A percentile compares a stretch with the other conserved stretches of the same genome.
These are phyloP conservation scores for Chaetorhynchus papuensis DNA, from an alignment of 2,113 vertebrate genomes.

Conservation along the genomic window DNA sequence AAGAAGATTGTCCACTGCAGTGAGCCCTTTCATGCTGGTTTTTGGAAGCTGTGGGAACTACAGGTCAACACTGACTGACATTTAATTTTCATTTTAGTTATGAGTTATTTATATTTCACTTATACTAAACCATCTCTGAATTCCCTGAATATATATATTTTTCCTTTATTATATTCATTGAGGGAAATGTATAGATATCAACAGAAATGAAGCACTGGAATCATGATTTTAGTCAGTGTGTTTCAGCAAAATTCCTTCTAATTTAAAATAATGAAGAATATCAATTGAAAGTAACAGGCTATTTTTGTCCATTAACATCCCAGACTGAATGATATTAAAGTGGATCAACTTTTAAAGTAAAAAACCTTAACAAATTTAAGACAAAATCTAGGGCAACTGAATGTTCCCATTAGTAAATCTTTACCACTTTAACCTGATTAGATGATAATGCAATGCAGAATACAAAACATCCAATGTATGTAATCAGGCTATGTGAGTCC, in stretches of 20 bases:
- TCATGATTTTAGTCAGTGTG: background rate
- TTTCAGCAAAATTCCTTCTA: background rate
- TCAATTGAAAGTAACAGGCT: background rate
- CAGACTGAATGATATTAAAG: background rate
- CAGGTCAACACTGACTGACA: background rate
- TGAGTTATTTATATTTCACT: background rate
- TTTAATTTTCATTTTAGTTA: background rate
- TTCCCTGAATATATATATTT: background rate
- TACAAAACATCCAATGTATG: background rate
- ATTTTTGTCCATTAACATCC: conserved; percentile 1
- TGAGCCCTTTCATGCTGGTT: background rate
- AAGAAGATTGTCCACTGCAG: background rate
- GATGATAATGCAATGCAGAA: background rate
- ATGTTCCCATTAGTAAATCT: conserved; percentile 29
- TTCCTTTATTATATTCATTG: background rate
- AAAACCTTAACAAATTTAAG: background rate
- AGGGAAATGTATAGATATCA: background rate
- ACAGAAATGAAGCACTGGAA: background rate
- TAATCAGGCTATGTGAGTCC: background rate
- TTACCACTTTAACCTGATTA: conserved; percentile 17
- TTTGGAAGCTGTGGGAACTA: background rate
- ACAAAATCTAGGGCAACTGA: conserved; percentile 22
- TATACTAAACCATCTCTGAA: background rate
- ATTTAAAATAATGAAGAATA: background rate
- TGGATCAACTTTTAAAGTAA: conserved; percentile 22